Evolutionary conservation across 2,797 vertebrate species (phyloP).

Genomic region (Gymnothorax reevesii): DNA sequence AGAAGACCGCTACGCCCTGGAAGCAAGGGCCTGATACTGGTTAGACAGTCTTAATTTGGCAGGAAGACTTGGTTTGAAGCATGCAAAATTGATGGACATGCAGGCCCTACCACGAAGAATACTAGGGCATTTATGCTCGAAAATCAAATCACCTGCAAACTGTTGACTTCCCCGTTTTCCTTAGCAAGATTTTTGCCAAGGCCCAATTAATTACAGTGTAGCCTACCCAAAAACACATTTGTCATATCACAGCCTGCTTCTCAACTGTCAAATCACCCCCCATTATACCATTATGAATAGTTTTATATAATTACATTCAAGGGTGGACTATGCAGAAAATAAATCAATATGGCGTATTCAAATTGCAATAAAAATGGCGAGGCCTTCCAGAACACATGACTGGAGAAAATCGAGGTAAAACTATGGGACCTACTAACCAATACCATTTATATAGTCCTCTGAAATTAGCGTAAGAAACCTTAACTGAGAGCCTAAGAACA

Average conservation of each 20-base stretch:
- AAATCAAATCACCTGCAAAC: constrained; percentile 52
- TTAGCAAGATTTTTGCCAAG: constrained; percentile 11
- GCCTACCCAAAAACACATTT: too few relatives aligned
- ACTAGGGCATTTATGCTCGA: constrained; percentile 54
- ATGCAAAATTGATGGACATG: constrained; percentile 54
- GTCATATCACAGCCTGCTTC: too few relatives aligned
- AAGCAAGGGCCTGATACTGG: constrained; percentile 40
- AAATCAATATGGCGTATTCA: too few relatives aligned
- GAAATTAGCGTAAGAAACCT: not conserved
- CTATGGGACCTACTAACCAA: not conserved
- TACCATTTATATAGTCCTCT: not conserved
- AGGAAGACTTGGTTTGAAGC: constrained; percentile 62
- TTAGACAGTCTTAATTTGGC: constrained; percentile 57
- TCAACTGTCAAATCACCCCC: too few relatives aligned
- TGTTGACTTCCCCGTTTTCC: constrained; percentile 40
- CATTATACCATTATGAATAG: too few relatives aligned
- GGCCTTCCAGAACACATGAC: not conserved
- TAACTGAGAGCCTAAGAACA: not conserved
- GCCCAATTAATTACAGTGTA: constrained; percentile 18
- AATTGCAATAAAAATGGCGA: too few relatives aligned
- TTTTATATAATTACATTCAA: too few relatives aligned
- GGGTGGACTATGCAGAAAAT: too few relatives aligned
- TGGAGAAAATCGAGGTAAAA: not conserved
- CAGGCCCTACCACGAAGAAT: constrained; percentile 44
- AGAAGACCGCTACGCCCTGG: constrained; percentile 22